Evolutionary conservation across 2,888 invertebrate species (phyloP).

Genomic region (Dromius quadrimaculatus): DNA sequence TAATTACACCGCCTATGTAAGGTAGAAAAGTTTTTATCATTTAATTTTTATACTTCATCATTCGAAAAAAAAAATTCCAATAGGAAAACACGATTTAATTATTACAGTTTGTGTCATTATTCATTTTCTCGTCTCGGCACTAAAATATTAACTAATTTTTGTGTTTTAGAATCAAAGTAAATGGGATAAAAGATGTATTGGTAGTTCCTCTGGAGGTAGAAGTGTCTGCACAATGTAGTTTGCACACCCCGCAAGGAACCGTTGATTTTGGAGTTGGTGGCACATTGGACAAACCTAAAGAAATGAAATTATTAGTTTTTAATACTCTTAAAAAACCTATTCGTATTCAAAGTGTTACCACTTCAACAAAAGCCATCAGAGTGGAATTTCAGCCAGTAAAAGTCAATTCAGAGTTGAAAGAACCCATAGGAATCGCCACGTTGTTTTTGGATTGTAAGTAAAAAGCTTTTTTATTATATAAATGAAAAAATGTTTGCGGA

Average conservation of each 20-base stretch:
- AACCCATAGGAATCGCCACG: conserved; percentile 75
- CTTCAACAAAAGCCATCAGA: conserved; percentile 75
- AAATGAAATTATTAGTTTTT: conserved; percentile 73
- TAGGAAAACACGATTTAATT: no score
- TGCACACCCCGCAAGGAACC: conserved; percentile 81
- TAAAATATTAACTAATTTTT: no score
- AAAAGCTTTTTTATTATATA: not conserved
- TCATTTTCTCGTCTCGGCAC: no score
- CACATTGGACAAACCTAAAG: conserved; percentile 75
- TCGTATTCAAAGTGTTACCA: conserved; percentile 73
- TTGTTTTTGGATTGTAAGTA: conserved; percentile 79
- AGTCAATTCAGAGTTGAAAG: conserved; percentile 74
- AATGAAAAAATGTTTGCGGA: not conserved
- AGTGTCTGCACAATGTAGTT: conserved; percentile 77
- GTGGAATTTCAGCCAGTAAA: conserved; percentile 76
- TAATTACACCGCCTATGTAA: conserved; percentile 88
- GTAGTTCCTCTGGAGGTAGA: conserved; percentile 89
- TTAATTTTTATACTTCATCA: no score
- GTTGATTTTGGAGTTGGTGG: conserved; percentile 88
- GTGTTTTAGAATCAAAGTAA: conserved; percentile 75
- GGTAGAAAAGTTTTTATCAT: no score
- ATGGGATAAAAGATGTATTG: conserved; percentile 75
- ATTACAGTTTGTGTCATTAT: no score
- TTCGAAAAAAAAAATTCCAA: no score
- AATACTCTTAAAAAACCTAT: conserved; percentile 77